Percentiles rank a stretch among this genome's conserved stretches.
Conservation (phyloP, 2,113 vertebrate species). For the Centropus unirufus region DNA sequence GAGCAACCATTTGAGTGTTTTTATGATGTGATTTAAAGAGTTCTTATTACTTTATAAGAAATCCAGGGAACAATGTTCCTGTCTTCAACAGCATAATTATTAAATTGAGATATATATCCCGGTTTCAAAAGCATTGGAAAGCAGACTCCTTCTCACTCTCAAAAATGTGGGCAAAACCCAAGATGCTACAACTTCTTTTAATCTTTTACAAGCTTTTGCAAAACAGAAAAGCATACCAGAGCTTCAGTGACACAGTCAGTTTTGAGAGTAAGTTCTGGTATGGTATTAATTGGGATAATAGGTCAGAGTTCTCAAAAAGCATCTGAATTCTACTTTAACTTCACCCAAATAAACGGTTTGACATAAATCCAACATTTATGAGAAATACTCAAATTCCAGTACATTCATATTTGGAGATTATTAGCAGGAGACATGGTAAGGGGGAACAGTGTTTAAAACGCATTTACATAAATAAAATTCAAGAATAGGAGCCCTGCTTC, state of each 20-base stretch:
- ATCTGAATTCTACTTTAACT: background rate
- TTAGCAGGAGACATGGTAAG: background rate
- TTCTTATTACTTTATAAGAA: background rate
- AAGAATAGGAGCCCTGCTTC: conserved; percentile 53
- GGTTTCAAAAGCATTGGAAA: background rate
- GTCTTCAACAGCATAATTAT: background rate
- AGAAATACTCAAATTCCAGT: background rate
- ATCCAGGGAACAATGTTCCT: background rate
- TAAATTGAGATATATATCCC: background rate
- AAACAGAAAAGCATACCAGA: background rate
- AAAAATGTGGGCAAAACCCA: background rate
- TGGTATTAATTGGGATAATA: background rate
- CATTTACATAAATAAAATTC: conserved; percentile 60
- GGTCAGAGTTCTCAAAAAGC: background rate
- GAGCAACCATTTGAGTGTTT: background rate
- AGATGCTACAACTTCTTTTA: background rate
- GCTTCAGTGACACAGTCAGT: background rate
- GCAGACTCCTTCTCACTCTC: background rate
- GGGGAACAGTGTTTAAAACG: conserved; percentile 32
- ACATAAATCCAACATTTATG: background rate
- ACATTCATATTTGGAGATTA: background rate
- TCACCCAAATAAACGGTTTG: background rate
- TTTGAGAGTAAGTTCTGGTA: background rate
- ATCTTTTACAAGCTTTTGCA: background rate
- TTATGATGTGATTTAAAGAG: background rate